Evolutionary conservation across 2,888 invertebrate genomes (phyloP).

Genomic region (Amorpha juglandis): DNA sequence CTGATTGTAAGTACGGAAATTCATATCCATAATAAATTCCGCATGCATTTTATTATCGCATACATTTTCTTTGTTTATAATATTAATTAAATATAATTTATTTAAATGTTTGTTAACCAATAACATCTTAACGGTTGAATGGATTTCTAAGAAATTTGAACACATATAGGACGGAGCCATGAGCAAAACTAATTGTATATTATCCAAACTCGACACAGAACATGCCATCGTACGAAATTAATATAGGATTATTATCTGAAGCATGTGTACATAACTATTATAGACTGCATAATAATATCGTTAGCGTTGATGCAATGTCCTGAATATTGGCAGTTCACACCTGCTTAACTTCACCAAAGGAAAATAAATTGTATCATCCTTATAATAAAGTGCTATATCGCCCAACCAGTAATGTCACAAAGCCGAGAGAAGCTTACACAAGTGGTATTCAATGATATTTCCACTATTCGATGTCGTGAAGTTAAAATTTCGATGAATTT

Average conservation of each 20-base stretch:
- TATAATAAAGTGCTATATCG: not conserved
- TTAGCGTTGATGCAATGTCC: conserved; percentile 15
- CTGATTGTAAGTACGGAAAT: too few species aligned
- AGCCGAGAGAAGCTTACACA: not conserved
- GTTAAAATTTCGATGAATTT: conserved; percentile 18
- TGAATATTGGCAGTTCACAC: not conserved
- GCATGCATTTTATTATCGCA: too few species aligned
- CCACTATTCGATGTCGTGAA: conserved; percentile 2
- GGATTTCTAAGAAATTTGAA: too few species aligned
- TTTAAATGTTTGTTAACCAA: too few species aligned
- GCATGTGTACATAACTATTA: not conserved
- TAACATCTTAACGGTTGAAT: too few species aligned
- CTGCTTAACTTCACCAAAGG: not conserved
- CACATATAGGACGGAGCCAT: too few species aligned
- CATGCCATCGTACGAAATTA: not conserved
- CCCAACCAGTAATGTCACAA: not conserved
- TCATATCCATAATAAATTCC: too few species aligned
- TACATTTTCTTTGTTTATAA: too few species aligned
- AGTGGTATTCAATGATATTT: conserved; percentile 12
- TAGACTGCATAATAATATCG: conserved; percentile 18
- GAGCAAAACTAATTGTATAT: not conserved
- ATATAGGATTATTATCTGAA: conserved; percentile 19
- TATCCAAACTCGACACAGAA: not conserved
- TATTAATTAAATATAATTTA: too few species aligned
- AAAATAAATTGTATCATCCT: not conserved